Base-by-base conservation (phyloP, 2,113 vertebrate genomes). In the Clarias macrocephalus region DNA sequence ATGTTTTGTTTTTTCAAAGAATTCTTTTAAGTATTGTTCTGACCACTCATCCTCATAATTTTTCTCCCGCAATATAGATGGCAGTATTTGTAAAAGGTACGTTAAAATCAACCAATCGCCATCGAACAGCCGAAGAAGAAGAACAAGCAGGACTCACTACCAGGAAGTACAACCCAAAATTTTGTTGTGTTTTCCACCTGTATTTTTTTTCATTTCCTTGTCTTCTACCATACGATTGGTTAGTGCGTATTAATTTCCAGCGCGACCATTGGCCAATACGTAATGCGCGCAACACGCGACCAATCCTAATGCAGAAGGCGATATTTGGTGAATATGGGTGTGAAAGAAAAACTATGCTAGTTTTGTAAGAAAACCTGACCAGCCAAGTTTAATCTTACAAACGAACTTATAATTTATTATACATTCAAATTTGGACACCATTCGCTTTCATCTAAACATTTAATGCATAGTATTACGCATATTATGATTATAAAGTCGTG, bases 91-190 rank as follows among this genome's bases (percentile, higher is more conserved):
- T 59, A 23, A 81, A 81, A 13, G 11, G 0, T 62, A 13, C 57
- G 10, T 81, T 37, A 62, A 81, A 37, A 1, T 12, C 21, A 59
- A 1, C 23, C 25, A 83, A 30, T 70, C 8, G 28, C 9, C 63
- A 16, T 56, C 0, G 7, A 81, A 25, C 18, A 21, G 12, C 57
- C 57, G 82, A 72, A 37, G 10, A 68, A 84, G 66, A 59, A 72
- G 10, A 68, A 84, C 52, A 59, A 72, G n/a, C 5, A 25, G 65
- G 1, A 23, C 57, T 11, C 1, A 70, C 82, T 23, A 70, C 52
- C 66, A 84, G 82, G 82, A 84, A 84, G 82, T 72, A 83, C 82
- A 83, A 16, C 62, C 42, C 62, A 52, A 57, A 28, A 15, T 33
- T 62, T 15, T 23, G 30, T 76, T 30, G 56, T 37, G 19, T 42